Percentiles rank a stretch among this genome's conserved stretches.
Evolutionary conservation across 2,888 invertebrate genomes (phyloP).

Genomic region (Leptura quadrifasciata): DNA sequence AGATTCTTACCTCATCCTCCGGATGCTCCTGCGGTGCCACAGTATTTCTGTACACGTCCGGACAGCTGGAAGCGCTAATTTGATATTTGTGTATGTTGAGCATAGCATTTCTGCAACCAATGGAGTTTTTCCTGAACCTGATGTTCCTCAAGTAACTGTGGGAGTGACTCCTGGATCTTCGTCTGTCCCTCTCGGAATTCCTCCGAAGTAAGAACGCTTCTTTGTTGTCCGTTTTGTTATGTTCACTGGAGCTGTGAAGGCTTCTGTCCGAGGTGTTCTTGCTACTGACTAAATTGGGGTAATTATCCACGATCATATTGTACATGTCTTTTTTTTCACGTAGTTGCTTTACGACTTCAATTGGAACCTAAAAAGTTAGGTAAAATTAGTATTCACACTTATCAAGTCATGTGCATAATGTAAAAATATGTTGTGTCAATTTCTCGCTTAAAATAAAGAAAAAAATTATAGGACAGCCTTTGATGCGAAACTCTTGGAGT

Average conservation of each 20-base stretch:
- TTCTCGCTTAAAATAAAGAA: not conserved
- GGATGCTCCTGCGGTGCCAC: conserved; percentile 88
- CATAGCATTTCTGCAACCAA: conserved; percentile 91
- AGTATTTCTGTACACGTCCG: conserved; percentile 91
- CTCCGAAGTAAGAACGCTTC: conserved; percentile 1
- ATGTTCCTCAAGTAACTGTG: conserved; percentile 84
- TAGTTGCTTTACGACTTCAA: conserved; percentile 73
- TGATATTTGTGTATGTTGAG: conserved; percentile 88
- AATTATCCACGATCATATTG: conserved; percentile 82
- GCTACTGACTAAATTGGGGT: conserved; percentile 69
- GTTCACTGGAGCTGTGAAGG: not conserved
- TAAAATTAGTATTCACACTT: not conserved
- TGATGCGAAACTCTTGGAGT: too few relatives aligned
- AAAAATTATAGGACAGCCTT: too few relatives aligned
- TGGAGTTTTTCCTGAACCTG: conserved; percentile 85
- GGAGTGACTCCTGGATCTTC: conserved; percentile 72
- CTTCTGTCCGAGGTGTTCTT: not conserved
- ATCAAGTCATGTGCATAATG: not conserved
- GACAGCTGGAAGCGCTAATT: conserved; percentile 91
- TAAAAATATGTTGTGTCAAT: not conserved
- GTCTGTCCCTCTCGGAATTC: conserved; percentile 11
- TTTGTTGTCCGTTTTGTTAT: conserved; percentile 11
- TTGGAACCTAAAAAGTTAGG: conserved; percentile 10
- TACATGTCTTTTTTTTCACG: conserved; percentile 80
- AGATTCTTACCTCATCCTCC: conserved; percentile 78